Evolutionary conservation across 2,113 vertebrate species (phyloP), one percentile per base, ranked within the genome.

Genomic region (Phyllostomus discolor): DNA sequence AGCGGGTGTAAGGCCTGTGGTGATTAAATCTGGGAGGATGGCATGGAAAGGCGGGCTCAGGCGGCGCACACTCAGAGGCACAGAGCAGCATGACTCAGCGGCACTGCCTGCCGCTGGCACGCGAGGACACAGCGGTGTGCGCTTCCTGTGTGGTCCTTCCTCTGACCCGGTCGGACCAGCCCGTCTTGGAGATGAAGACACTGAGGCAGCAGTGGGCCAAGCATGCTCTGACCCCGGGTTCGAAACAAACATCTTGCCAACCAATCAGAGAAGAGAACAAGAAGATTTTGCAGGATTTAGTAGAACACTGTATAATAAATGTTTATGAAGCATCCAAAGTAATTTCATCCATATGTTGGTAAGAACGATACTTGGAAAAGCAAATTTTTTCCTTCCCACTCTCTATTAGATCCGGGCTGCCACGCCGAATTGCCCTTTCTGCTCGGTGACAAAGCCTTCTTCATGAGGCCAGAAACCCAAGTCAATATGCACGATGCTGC

Each of bases 231-330:
- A 94, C 95, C 54, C n/a, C 79, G 28, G 93, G 84, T 87, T 95
- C 93, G 73, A 88, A 76, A 89, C 82, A 46, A 96, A 52, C 38
- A 31, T 67, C 81, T 96, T 95, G 81, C 90, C 79, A 87, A 91
- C 97, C 87, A 46, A 85, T 46, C 76, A 95, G 52, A 54, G 35
- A 90, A 17, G 31, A 83, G 17, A 31, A 8, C 35, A 84, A 97
- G 41, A 95, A 84, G 76, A 90, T 80, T 89, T 96, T 94, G 17
- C 85, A 88, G 54, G 72, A 81, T 62, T 90, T 82, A 86, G 59
- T 54, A 26, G 94, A 98, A 95, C 70, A 79, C 41, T 91, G 70
- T 64, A n/a, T 95, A 94, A 96, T 95, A 94, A 97, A 97, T 94
- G 86, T 90, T 98, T 64, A 90, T 86, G 80, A 96, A 80, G 67